These are phyloP conservation scores for Zoanthus solanderi DNA, from an alignment of 92 coral and sea anemone species.

Conservation along the genomic window DNA sequence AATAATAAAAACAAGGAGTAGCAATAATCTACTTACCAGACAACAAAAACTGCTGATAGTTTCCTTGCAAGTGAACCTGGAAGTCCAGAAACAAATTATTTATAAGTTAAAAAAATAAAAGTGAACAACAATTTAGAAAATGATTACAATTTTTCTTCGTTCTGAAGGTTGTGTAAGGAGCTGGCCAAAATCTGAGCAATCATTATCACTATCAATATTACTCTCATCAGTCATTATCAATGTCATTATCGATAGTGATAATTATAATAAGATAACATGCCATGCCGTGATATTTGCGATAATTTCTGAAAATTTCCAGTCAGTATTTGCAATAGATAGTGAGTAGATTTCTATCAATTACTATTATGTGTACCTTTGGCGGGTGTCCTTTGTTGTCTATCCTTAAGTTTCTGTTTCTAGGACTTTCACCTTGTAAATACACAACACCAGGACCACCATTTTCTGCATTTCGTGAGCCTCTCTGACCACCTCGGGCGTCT, in stretches of 20 bases:
- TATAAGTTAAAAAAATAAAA: not conserved
- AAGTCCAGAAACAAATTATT: not conserved
- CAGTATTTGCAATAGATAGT: no score
- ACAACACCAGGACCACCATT: conserved; percentile 84
- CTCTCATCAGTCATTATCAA: no score
- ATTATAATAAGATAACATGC: no score
- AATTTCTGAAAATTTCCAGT: no score
- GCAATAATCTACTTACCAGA: conserved; percentile 45
- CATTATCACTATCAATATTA: no score
- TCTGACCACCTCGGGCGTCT: conserved; percentile 67
- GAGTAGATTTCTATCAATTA: no score
- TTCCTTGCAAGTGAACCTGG: conserved; percentile 54
- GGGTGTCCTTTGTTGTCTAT: conserved; percentile 72
- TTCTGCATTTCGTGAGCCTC: conserved; percentile 58
- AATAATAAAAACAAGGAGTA: not conserved
- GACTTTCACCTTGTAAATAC: conserved; percentile 68
- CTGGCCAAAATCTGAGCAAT: no score
- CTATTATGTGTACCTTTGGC: conserved; percentile 54
- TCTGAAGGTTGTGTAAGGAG: no score
- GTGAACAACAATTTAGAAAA: no score
- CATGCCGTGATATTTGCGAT: no score
- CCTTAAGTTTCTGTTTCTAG: conserved; percentile 61
- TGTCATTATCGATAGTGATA: no score
- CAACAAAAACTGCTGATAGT: conserved; percentile 51
- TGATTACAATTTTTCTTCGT: no score